These are phyloP conservation scores for Leucophenga montana DNA, from an alignment of 2,888 invertebrate genomes.

Conservation along the genomic window DNA sequence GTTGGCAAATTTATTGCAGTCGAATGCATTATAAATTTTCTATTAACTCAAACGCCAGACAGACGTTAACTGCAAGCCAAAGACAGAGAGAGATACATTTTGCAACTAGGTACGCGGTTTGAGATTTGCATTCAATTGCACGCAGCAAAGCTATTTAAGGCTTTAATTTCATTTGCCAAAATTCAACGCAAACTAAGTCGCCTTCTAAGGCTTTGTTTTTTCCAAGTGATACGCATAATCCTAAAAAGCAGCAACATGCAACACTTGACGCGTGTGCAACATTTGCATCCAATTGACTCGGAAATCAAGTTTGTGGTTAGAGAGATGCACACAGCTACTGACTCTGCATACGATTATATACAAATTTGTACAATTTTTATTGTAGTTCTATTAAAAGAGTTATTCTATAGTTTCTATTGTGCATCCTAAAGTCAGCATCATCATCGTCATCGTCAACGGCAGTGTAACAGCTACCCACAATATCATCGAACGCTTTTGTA, in stretches of 20 bases:
- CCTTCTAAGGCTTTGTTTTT: slow-evolving; percentile 61
- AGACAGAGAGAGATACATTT: slow-evolving; percentile 1
- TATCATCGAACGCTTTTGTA: not conserved
- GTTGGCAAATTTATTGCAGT: slow-evolving; percentile 54
- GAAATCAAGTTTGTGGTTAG: slow-evolving; percentile 38
- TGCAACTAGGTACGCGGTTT: slow-evolving; percentile 5
- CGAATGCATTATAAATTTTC: slow-evolving; percentile 62
- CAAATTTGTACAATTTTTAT: slow-evolving; percentile 8
- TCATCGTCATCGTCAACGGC: not conserved
- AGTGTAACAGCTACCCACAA: not conserved
- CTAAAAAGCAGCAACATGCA: not conserved
- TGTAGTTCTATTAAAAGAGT: not conserved
- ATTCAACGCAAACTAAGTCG: slow-evolving; percentile 67
- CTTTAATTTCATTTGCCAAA: slow-evolving; percentile 65
- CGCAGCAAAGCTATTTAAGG: slow-evolving; percentile 62
- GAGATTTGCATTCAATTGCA: slow-evolving; percentile 61
- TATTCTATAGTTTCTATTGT: slow-evolving; percentile 3
- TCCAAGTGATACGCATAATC: not conserved
- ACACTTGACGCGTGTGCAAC: slow-evolving; percentile 34
- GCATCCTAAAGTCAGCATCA: not conserved
- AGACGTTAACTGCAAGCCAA: slow-evolving; percentile 1
- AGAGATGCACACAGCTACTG: too few relatives aligned
- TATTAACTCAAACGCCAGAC: slow-evolving; percentile 58
- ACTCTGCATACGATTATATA: slow-evolving; percentile 7
- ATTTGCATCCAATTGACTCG: slow-evolving; percentile 66